A percentile compares a stretch with the other conserved stretches of the same genome.
These are phyloP conservation scores for Chelidonichthys spinosus DNA, from an alignment of 2,797 vertebrate genomes.

Conservation along the genomic window DNA sequence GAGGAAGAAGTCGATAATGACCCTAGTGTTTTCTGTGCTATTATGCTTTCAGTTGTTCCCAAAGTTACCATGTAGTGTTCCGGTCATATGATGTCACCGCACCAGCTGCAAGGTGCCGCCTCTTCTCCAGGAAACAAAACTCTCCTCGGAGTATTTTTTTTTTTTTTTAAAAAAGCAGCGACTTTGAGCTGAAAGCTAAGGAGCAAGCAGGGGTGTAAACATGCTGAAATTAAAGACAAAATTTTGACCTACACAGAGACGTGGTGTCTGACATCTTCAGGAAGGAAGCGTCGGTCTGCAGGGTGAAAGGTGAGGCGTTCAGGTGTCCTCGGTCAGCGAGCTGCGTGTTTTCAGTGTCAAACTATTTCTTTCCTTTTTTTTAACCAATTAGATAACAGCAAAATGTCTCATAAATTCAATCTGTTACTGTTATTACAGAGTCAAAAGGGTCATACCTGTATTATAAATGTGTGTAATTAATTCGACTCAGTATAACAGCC, in stretches of 20 bases:
- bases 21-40: neutral
- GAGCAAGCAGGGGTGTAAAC: neutral
- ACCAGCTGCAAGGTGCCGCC: slow-evolving; percentile 31
- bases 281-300: slow-evolving; percentile 77
- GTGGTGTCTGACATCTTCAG: slow-evolving; percentile 74
- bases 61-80: slow-evolving; percentile 19
- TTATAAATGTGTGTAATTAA: neutral
- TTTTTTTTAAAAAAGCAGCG: neutral
- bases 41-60: slow-evolving; percentile 9
- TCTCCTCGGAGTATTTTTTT: neutral
- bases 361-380: neutral
- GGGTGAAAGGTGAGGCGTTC: slow-evolving; percentile 79
- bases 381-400: neutral
- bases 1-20: slow-evolving; percentile 12
- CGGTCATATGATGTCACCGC: slow-evolving; percentile 68
- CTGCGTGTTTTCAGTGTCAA: too few relatives aligned
- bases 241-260: slow-evolving; percentile 81
- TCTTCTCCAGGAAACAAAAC: slow-evolving; percentile 20
- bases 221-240: slow-evolving; percentile 77
- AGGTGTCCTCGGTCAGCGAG: slow-evolving; percentile 20
- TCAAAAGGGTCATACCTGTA: too few relatives aligned
- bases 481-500: rapidly evolving
- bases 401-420: neutral
- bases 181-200: slow-evolving; percentile 1
- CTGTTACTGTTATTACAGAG: neutral